Conservation (phyloP, 2,113 vertebrate species). For the Polypterus bichir region DNA sequence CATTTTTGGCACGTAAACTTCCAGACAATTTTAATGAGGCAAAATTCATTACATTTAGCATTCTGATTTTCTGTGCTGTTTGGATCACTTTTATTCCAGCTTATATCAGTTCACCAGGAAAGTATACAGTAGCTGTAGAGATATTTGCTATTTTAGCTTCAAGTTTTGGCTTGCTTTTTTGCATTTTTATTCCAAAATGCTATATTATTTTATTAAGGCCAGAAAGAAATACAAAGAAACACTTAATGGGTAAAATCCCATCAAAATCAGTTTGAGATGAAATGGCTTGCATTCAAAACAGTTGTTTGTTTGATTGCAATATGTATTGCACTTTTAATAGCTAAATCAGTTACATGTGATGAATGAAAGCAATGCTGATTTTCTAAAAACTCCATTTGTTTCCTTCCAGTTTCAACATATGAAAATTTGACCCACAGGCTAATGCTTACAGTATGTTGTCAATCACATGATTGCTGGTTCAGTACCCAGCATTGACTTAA, state of each 20-base stretch:
- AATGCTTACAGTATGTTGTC: too few relatives aligned
- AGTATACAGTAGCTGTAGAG: constrained; percentile 33
- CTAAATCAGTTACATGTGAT: too few relatives aligned
- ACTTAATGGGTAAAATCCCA: constrained; percentile 27
- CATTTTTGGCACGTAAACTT: constrained; percentile 31
- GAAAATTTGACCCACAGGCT: too few relatives aligned
- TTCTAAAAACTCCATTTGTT: too few relatives aligned
- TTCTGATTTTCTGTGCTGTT: constrained; percentile 35
- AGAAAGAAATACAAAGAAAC: constrained; percentile 32
- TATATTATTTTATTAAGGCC: constrained; percentile 35
- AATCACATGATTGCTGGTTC: too few relatives aligned
- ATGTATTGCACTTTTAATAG: too few relatives aligned
- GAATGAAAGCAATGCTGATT: too few relatives aligned
- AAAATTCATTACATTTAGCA: constrained; percentile 36
- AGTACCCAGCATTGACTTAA: too few relatives aligned
- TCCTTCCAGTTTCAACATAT: too few relatives aligned
- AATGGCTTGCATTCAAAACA: too few relatives aligned
- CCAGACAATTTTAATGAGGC: constrained; percentile 39
- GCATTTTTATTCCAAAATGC: constrained; percentile 35
- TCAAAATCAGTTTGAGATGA: too few relatives aligned
- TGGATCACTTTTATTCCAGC: constrained; percentile 37
- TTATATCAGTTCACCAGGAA: constrained; percentile 34
- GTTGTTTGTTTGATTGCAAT: too few relatives aligned
- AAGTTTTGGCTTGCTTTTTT: constrained; percentile 26
- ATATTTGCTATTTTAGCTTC: constrained; percentile 38